phyloP scores from a whole-genome alignment of 2,113 vertebrate genomes.

The Tachycineta bicolor region DNA sequence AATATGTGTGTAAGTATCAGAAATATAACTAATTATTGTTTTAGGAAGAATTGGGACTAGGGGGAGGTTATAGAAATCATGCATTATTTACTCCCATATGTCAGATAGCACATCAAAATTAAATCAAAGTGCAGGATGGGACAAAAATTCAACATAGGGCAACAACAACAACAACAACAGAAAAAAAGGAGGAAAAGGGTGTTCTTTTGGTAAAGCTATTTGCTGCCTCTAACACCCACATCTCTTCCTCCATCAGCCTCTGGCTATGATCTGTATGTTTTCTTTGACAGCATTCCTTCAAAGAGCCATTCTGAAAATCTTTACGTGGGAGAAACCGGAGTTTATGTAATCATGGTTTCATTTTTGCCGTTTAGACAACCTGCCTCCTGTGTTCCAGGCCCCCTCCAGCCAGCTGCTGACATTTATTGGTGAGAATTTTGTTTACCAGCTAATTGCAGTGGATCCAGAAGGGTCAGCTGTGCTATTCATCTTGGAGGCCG shows the following conservation, averaged over 20 bases:
- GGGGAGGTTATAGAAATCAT: not conserved
- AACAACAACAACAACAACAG: not conserved
- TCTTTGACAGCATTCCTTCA: not conserved
- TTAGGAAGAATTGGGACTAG: not conserved
- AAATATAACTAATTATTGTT: not conserved
- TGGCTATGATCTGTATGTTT: not conserved
- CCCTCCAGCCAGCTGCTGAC: conserved; percentile 72
- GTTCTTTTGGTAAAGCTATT: not conserved
- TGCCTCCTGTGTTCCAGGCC: conserved; percentile 77
- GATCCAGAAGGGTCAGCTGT: conserved; percentile 83
- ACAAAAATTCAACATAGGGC: not conserved
- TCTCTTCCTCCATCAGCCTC: not conserved
- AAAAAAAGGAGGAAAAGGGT: not conserved
- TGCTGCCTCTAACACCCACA: not conserved
- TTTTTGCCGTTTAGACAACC: conserved; percentile 74
- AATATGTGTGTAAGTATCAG: not conserved
- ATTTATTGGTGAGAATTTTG: conserved; percentile 83
- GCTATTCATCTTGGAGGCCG: conserved; percentile 78
- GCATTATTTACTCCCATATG: not conserved
- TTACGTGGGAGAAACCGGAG: not conserved
- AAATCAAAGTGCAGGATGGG: not conserved
- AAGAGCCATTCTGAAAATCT: not conserved
- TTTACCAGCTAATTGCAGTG: conserved; percentile 79
- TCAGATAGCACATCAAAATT: not conserved
- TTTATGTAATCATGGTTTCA: conserved; percentile 22